Percentiles rank a stretch among this genome's conserved stretches.
phyloP scores from a whole-genome alignment of 64 coral and sea anemone genomes.

The Actinia equina region DNA sequence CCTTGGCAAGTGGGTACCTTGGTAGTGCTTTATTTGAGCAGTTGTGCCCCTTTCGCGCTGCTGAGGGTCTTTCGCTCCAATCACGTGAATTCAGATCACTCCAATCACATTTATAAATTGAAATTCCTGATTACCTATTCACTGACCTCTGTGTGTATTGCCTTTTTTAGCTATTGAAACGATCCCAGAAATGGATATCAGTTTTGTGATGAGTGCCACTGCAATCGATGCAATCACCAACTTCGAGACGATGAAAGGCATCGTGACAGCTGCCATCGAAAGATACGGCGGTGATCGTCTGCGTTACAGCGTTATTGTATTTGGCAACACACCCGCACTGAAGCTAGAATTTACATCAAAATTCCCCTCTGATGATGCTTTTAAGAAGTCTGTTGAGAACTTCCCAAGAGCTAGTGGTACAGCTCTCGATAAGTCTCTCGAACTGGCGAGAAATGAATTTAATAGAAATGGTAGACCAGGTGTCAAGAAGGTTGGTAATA shows the following conservation, averaged over 20 bases:
- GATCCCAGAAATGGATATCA: conserved; percentile 67
- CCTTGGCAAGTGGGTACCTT: too few species aligned
- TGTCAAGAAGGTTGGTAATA: conserved; percentile 41
- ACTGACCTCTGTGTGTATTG: too few species aligned
- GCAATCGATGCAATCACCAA: conserved; percentile 37
- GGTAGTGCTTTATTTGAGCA: too few species aligned
- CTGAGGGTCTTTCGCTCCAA: too few species aligned
- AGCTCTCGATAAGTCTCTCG: conserved; percentile 22
- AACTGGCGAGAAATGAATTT: conserved; percentile 20
- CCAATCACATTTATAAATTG: too few species aligned
- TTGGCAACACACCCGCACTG: conserved; percentile 37
- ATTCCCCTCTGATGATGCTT: conserved; percentile 28
- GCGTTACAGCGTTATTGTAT: conserved; percentile 44
- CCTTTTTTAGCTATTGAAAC: conserved; percentile 46
- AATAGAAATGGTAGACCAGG: conserved; percentile 25
- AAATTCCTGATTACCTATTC: too few species aligned
- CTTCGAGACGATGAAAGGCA: conserved; percentile 55
- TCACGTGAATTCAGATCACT: too few species aligned
- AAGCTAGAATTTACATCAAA: conserved; percentile 6
- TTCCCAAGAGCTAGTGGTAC: conserved; percentile 17
- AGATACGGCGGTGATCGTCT: conserved; percentile 47
- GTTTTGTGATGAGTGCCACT: conserved; percentile 64
- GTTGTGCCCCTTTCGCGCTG: too few species aligned
- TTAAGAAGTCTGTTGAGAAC: conserved; percentile 16
- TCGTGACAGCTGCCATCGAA: conserved; percentile 59